These are phyloP conservation scores for Luscinia megarhynchos DNA, from an alignment of 2,797 vertebrate genomes.

Conservation along the genomic window DNA sequence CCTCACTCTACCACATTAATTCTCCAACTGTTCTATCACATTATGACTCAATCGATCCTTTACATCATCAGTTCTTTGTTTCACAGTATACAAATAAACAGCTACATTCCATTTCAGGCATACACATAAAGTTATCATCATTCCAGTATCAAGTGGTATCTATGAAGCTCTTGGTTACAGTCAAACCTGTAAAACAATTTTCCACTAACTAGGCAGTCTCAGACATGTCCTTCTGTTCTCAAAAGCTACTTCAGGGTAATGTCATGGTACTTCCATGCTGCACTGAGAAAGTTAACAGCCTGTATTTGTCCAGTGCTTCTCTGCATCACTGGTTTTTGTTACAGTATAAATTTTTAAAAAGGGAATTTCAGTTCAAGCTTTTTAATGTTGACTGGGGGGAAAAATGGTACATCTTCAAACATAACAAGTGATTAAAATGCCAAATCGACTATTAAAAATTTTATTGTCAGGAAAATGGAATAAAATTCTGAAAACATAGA, in stretches of 20 bases:
- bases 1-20: not conserved
- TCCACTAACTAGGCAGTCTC: not conserved
- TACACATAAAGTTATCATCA: not conserved
- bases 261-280: not conserved
- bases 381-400: not conserved
- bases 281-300: not conserved
- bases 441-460: not conserved
- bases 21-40: not conserved
- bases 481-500: not conserved
- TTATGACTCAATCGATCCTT: not conserved
- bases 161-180: not conserved
- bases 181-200: not conserved
- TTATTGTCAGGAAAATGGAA: not conserved
- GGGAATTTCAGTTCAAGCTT: not conserved
- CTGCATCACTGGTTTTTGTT: not conserved
- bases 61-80: not conserved
- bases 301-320: not conserved
- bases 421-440: not conserved
- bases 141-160: not conserved
- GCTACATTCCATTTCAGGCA: not conserved
- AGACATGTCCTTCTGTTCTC: not conserved
- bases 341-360: not conserved
- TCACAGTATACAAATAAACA: not conserved
- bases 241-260: not conserved
- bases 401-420: fast-evolving